phyloP scores from a whole-genome alignment of 2,888 invertebrate genomes.

The Gnatocerus cornutus region DNA sequence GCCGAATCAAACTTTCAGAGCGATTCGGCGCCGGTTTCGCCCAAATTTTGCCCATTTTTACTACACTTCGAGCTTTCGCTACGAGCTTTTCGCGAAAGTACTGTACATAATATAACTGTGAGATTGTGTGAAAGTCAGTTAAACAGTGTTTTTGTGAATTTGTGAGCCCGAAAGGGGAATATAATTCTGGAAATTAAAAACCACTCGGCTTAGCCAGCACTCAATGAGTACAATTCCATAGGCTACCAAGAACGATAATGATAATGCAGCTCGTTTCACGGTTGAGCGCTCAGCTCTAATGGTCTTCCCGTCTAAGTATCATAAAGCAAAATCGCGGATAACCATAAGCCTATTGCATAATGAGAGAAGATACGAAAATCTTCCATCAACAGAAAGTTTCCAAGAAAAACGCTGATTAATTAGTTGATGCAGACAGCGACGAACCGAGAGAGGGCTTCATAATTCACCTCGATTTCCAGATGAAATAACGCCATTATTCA shows the following conservation, averaged over 20 bases:
- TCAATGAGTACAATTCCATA: slow-evolving; percentile 11
- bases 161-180: no score
- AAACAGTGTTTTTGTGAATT: no score
- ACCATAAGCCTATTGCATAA: slow-evolving; percentile 27
- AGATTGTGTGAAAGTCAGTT: no score
- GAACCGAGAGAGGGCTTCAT: slow-evolving; percentile 15
- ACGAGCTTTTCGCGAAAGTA: no score
- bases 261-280: slow-evolving; percentile 64
- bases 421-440: slow-evolving; percentile 10
- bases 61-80: no score
- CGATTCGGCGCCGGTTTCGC: background rate
- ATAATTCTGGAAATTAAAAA: slow-evolving; percentile 5
- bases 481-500: slow-evolving; percentile 34
- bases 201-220: slow-evolving; percentile 1
- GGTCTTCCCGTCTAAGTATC: slow-evolving; percentile 53
- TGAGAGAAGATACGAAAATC: slow-evolving; percentile 28
- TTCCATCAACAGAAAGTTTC: slow-evolving; percentile 20
- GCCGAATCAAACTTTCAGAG: slow-evolving; percentile 3
- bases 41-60: no score
- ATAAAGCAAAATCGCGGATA: slow-evolving; percentile 55
- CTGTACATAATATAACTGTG: no score
- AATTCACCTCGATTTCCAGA: slow-evolving; percentile 42
- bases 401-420: slow-evolving; percentile 38
- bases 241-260: slow-evolving; percentile 56
- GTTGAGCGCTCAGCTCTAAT: slow-evolving; percentile 61